Evolutionary conservation across 2,888 invertebrate genomes (phyloP), one percentile per base, ranked within the genome.

Genomic region (Colletes collaris): DNA sequence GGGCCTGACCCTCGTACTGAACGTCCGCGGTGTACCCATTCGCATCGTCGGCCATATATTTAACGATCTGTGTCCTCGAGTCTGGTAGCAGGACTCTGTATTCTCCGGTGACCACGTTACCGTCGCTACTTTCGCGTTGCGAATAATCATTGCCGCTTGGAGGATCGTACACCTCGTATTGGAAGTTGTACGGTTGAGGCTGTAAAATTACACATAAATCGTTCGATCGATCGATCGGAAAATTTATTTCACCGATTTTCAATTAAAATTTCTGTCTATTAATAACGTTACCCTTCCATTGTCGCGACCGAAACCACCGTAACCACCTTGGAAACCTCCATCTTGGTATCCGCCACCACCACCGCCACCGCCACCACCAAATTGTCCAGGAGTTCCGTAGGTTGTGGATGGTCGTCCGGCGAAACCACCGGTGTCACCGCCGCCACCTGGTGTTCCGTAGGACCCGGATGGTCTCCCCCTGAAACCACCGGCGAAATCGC

Each of bases 11-110:
- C 88, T 94, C 93, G 90, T 94, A 94, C 65, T 93, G 92, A 80
- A 97, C 97, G 94, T 97, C 97, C 87, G 97, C 98, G 90, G 97
- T 97, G 93, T 97, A 98, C 66, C 98, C 98, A 85, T 96, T 97
- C 91, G 96, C 96, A 96, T 97, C 97, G 91, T 97, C 97, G 62
- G 94, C 94, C 3, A 96, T 96, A 92, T 97, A 98, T 88, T 96
- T 96, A 11, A 97, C 97, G 84, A 97, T 95, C 94, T 98, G 97
- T 35, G 96, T 96, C 83, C 97, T 95, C 44, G 97, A 97, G 91
- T 98, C 97, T 0, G 97, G 97, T 79, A 97, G 93, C 46, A 96
- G 95, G 0, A 97, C 97, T 81, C 97, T 94, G 94, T 97, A 98
- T 92, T 97, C 97, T 40, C 97, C 98, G 70, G 95, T 95, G 0